Evolutionary conservation across 2,113 vertebrate species (phyloP), one percentile per base, ranked within the genome.

Genomic region (Atrichornis clamosus): DNA sequence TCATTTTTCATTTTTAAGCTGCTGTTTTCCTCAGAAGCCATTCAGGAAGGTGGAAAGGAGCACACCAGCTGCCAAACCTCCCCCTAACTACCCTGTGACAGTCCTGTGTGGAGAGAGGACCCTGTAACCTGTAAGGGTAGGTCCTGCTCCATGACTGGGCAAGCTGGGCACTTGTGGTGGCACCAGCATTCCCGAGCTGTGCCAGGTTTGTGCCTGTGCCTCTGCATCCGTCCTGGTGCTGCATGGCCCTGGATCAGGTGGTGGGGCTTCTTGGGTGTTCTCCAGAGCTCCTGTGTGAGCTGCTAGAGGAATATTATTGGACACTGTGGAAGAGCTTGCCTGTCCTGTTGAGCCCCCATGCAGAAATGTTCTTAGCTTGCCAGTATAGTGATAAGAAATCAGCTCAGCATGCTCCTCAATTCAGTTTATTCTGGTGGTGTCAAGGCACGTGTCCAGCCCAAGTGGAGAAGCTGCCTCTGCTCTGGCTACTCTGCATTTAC

Each of bases 101-200:
- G 53, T 55, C 39, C 33, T 16, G 15, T 1, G 11, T 17, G 19
- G 73, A 56, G 63, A 50, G 70, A 56, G 37, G 53, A 44, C 17
- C 13, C 33, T 0, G 1, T 6, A 20, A 17, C 16, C 1, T n/a
- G n/a, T n/a, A 10, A 44, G 50, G 26, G 15, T 32, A 3, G 1
- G 2, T 22, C 49, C 81, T 77, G 56, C 56, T 62, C 60, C 15
- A 3, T 8, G 53, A 2, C 58, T 21, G 73, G 46, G 24, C 30
- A 27, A 35, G 33, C 19, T 3, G 3, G 41, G 44, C 18, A 33
- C 10, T 1, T 0, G 0, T 52, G 35, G 41, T 37, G 42, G 20
- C 30, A 37, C n/a, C 24, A 10, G 49, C 4, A 2, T 46, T 73
- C 41, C 50, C 0, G 6, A 77, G 73, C 73, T 50, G 46, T 44